phyloP scores from a whole-genome alignment of 2,797 vertebrate species.

The Caiman crocodilus region DNA sequence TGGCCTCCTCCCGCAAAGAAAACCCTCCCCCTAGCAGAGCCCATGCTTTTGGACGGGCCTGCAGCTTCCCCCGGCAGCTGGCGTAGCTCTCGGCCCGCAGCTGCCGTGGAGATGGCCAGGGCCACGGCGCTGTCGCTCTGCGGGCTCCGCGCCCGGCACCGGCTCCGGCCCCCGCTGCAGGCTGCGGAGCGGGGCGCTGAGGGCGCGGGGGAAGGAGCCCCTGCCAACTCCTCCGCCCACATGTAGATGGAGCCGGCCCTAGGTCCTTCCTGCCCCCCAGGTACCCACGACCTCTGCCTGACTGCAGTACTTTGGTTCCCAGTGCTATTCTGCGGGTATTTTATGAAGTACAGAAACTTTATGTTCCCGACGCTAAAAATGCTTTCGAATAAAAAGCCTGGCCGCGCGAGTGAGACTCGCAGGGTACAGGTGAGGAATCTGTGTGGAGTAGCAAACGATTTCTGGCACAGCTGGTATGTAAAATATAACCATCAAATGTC shows the following conservation, averaged over 20 bases:
- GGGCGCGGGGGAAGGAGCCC: neutral
- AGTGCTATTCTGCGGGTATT: too few species aligned
- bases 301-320: too few species aligned
- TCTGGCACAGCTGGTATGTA: conserved; percentile 65
- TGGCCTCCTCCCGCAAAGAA: too few species aligned
- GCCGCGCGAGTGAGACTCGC: neutral
- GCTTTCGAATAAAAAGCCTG: neutral
- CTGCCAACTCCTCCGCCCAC: neutral
- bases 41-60: too few species aligned
- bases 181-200: neutral
- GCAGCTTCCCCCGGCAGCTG: too few species aligned
- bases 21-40: too few species aligned
- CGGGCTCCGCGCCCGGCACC: neutral
- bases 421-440: conserved; percentile 24
- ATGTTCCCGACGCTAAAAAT: too few species aligned
- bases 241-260: neutral
- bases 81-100: too few species aligned
- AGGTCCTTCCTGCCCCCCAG: neutral
- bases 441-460: conserved; percentile 33
- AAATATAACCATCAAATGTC: conserved; percentile 68
- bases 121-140: neutral
- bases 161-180: neutral
- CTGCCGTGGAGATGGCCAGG: neutral
- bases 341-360: too few species aligned
- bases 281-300: neutral